phyloP scores from a whole-genome alignment of 2,797 vertebrate species.

The Emydoidea blandingii region DNA sequence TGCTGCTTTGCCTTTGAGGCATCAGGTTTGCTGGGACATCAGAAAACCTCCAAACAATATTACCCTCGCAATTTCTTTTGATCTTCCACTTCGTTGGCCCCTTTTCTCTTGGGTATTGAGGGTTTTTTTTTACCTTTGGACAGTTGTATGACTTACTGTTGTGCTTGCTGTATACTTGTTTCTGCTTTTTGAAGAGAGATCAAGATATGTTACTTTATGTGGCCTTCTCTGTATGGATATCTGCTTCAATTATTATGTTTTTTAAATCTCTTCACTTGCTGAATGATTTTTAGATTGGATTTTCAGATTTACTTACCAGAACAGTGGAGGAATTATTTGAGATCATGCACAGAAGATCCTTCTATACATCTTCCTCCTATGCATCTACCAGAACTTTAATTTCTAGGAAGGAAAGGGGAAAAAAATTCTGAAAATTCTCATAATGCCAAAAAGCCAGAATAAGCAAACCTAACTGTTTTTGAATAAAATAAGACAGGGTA shows the following conservation, averaged over 20 bases:
- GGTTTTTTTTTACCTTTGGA: too few species aligned
- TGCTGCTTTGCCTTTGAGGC: too few species aligned
- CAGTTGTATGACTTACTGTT: too few species aligned
- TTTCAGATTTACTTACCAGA: background rate
- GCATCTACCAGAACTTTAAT: background rate
- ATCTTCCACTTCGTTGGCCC: too few species aligned
- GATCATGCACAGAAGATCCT: background rate
- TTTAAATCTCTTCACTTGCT: background rate
- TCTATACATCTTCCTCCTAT: background rate
- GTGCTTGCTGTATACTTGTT: background rate
- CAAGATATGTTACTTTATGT: background rate
- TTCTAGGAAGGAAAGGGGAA: background rate
- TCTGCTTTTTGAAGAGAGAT: background rate
- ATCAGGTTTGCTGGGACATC: too few species aligned
- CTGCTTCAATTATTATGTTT: background rate
- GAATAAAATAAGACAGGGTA: background rate
- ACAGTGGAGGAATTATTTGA: background rate
- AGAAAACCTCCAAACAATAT: too few species aligned
- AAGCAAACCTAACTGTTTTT: background rate
- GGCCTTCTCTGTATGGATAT: background rate
- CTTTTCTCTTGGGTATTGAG: too few species aligned
- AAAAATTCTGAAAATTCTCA: background rate
- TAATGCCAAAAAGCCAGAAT: background rate
- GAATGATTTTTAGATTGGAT: background rate
- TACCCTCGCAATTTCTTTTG: too few species aligned